phyloP scores from a whole-genome alignment of 2,888 invertebrate species.

The Choreutis nemorana region DNA sequence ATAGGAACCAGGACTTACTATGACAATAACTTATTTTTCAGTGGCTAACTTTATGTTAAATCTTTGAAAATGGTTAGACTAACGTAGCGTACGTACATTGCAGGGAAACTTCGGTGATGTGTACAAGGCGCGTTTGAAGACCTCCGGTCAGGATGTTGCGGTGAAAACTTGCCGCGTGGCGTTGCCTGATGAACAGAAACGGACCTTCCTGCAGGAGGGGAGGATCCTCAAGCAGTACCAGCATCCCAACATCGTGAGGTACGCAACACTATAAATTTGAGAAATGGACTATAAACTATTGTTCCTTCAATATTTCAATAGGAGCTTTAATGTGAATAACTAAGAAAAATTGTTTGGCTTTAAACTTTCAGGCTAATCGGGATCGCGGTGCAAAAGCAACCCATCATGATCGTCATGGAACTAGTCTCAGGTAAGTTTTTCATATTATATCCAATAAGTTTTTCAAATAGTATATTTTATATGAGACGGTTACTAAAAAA shows the following conservation, averaged over 20 bases:
- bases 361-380: too few species aligned
- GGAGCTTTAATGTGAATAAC: too few species aligned
- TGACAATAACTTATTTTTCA: too few species aligned
- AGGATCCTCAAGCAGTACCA: slow-evolving; percentile 95
- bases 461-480: too few species aligned
- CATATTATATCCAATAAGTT: background rate
- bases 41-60: too few species aligned
- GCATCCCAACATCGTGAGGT: slow-evolving; percentile 94
- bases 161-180: slow-evolving; percentile 96
- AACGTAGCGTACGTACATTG: slow-evolving; percentile 8
- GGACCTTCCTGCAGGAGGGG: slow-evolving; percentile 95
- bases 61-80: too few species aligned
- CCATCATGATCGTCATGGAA: slow-evolving; percentile 99
- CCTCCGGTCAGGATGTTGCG: slow-evolving; percentile 87
- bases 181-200: slow-evolving; percentile 91
- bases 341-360: too few species aligned
- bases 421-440: slow-evolving; percentile 78
- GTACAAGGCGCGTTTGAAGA: slow-evolving; percentile 87
- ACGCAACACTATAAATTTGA: too few species aligned
- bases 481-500: too few species aligned
- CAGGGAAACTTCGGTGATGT: slow-evolving; percentile 99
- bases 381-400: slow-evolving; percentile 97
- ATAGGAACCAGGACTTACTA: too few species aligned
- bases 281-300: too few species aligned
- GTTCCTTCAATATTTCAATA: too few species aligned